phyloP scores from a whole-genome alignment of 2,113 vertebrate genomes.

The Pollachius pollachius region DNA sequence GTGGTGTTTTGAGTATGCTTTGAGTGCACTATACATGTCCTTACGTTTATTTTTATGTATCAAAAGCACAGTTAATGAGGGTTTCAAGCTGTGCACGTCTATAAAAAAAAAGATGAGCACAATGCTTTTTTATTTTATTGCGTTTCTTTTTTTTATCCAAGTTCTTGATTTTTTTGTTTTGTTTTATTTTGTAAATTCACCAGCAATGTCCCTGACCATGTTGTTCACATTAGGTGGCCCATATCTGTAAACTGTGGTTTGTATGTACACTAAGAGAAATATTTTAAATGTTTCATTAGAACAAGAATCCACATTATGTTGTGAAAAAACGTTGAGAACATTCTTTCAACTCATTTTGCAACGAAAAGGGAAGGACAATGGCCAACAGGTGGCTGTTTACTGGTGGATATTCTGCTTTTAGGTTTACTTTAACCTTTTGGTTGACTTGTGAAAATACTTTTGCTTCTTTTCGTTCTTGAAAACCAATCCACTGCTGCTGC shows the following conservation, averaged over 20 bases:
- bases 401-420: neutral
- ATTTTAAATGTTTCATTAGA: constrained; percentile 21
- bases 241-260: constrained; percentile 30
- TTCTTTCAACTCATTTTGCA: neutral
- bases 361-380: neutral
- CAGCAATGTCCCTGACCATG: constrained; percentile 54
- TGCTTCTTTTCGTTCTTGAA: neutral
- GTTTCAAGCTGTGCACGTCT: constrained; percentile 21
- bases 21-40: constrained; percentile 30
- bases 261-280: constrained; percentile 22
- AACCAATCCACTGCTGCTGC: constrained; percentile 11
- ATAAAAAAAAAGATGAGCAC: constrained; percentile 16
- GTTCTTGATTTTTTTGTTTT: neutral
- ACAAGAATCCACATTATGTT: neutral
- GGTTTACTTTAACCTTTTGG: too few species aligned
- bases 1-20: constrained; percentile 26
- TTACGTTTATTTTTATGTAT: constrained; percentile 26
- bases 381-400: neutral
- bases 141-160: too few species aligned
- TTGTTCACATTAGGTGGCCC: constrained; percentile 37
- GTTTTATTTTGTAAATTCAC: constrained; percentile 44
- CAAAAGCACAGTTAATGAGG: constrained; percentile 65
- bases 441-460: neutral
- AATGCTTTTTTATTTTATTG: constrained; percentile 15
- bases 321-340: neutral